Evolutionary conservation across 2,888 invertebrate genomes (phyloP), one percentile per base, ranked within the genome.

Genomic region (Globia sparganii): DNA sequence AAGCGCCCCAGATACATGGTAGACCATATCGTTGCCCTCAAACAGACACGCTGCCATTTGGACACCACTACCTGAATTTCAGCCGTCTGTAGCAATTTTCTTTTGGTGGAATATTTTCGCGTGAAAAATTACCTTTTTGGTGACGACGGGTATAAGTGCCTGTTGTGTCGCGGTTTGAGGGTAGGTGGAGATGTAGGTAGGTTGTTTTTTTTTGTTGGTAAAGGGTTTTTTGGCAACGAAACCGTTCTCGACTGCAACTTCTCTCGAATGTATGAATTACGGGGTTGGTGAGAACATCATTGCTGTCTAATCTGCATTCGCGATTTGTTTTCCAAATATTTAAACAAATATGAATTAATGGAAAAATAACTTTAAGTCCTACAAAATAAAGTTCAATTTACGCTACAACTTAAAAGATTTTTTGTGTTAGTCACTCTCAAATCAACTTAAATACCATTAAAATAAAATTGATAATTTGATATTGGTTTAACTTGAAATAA

Each of bases 1-100:
- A 79, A 77, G 58, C 77, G 85, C 43, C 81, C 85, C 84, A 87
- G 79, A 89, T 88, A 88, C 87, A 87, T 84, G 84, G 77, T 77
- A 71, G 69, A 82, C 80, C 83, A 78, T 83, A 80, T 81, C 67
- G 78, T 75, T 72, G 69, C 71, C 81, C 76, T 86, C 81, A 82
- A 88, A 88, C 86, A 75, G 78, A 78, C 72, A 66, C 80, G 75
- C 77, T 78, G 80, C 79, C 86, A 84, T 89, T 88, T 89, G 65
- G 76, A 84, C 74, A 78, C 81, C 79, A 83, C 83, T 77, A 82
- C 87, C 87, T 88, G 87, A 85, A 87, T 75, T 81, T 85, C 84
- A 80, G 75, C 69, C 78, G 72, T 77, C 73, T 77, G 74, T 59
- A 74, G 77, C 87, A 88, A 88, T 88, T 87, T 88, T 87, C 88